Evolutionary conservation across 1,140 invertebrate species (phyloP).

Genomic region (Rhyzopertha dominica): DNA sequence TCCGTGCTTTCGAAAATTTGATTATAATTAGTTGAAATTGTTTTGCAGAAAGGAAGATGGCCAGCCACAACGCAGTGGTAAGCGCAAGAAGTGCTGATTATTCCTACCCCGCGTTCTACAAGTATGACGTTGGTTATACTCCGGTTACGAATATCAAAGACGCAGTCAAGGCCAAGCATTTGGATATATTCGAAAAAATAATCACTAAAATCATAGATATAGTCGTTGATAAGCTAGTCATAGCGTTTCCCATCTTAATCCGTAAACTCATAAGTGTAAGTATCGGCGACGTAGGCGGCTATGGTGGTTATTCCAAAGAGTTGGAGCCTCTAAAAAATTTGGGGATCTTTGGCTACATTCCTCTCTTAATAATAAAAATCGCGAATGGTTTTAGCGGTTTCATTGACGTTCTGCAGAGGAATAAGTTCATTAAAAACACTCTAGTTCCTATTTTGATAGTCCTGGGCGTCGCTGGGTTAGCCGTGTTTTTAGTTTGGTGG

Average conservation of each 20-base stretch:
- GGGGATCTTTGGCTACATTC: conserved; percentile 26
- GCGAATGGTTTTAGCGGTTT: conserved; percentile 26
- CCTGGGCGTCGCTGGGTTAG: conserved; percentile 22
- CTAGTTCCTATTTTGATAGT: conserved; percentile 33
- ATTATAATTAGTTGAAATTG: conserved; percentile 2
- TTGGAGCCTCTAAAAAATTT: conserved; percentile 11
- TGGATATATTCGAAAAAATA: conserved; percentile 24
- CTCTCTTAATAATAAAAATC: conserved; percentile 31
- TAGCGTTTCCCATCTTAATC: conserved; percentile 27
- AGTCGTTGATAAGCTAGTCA: conserved; percentile 21
- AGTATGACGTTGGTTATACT: too few species aligned
- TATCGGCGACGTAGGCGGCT: conserved; percentile 20
- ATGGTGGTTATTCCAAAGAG: conserved; percentile 20
- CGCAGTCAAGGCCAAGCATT: conserved; percentile 4
- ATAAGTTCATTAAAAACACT: conserved; percentile 34
- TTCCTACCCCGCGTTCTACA: conserved; percentile 1
- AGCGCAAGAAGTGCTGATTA: not conserved
- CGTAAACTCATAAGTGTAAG: conserved; percentile 25
- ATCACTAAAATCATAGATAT: conserved; percentile 36
- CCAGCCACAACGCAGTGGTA: not conserved
- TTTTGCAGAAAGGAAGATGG: conserved; percentile 7
- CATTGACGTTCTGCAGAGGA: conserved; percentile 30
- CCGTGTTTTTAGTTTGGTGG: conserved; percentile 39
- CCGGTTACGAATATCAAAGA: too few species aligned
- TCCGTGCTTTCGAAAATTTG: conserved; percentile 11